Base-by-base conservation (phyloP, 2,888 invertebrate species). In the Drosophila austrosaltans region DNA sequence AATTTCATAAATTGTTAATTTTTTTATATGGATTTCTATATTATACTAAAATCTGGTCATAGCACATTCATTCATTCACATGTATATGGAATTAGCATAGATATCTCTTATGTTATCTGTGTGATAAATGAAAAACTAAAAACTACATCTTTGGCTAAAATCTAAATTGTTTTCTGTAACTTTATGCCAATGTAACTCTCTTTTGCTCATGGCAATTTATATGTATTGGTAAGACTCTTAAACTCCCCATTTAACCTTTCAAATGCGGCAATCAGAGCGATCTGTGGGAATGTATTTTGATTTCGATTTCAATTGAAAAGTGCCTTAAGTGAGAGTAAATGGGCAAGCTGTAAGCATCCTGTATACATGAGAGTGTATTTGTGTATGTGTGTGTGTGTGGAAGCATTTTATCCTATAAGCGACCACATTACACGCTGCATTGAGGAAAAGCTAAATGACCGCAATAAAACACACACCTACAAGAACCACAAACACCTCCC, bases 401-500 rank as follows among this genome's bases (percentile, higher is more conserved):
- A 73, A 69, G 70, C 70, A 70, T 75, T 82, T 76, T 64, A 77
- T 78, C 75, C 76, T 59, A 72, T 84, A 84, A 87, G 82, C 77
- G 79, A 77, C 82, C 85, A 67, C 81, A 85, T 87, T 79, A 84
- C 82, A 82, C 69, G 81, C 85, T 79, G 81, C 79, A 84, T 79
- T 87, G 78, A 78, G 79, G 82, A 79, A 70, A 78, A 77, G 81
- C 82, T 78, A 85, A 85, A 87, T 85, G 87, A 82, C 85, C 85
- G 75, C 82, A 85, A 79, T 71, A 82, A 74, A 83, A 69, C 86
- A 75, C 75, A 68, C 82, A 86, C 83, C 84, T 76, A 64, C 57
- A 64, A 65, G 44, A 57, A 66, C 60, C 72, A 56, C 77, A 74
- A 67, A 42, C 69, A 56, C 48, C 32, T 22, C 40, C 54, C 60